A percentile compares a stretch with the other conserved stretches of the same genome.
Conservation (phyloP, 2,797 vertebrate genomes). For the Chelonia mydas region DNA sequence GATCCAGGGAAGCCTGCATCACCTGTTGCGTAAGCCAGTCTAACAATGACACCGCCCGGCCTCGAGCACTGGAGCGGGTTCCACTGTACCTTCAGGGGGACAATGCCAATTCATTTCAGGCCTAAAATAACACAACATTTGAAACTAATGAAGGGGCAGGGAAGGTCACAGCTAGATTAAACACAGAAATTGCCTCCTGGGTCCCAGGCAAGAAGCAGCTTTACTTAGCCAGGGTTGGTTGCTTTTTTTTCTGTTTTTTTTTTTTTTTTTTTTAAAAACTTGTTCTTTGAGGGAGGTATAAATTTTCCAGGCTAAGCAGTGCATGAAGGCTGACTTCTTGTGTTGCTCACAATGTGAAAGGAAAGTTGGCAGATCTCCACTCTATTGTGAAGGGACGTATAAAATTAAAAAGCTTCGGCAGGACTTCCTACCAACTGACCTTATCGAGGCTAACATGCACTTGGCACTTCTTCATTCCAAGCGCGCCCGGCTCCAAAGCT, state of each 20-base stretch:
- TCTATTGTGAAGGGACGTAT: slow-evolving; percentile 61
- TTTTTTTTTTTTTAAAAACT: neutral
- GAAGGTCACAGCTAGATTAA: neutral
- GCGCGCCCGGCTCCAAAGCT: neutral
- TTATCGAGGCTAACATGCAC: slow-evolving; percentile 61
- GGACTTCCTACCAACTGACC: slow-evolving; percentile 46
- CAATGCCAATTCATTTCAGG: neutral
- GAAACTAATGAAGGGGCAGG: neutral
- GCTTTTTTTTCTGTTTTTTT: too few species aligned
- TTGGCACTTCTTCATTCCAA: slow-evolving; percentile 39
- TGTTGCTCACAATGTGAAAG: neutral
- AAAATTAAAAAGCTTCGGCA: slow-evolving; percentile 43
- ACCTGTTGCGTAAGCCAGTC: neutral
- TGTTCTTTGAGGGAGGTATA: neutral
- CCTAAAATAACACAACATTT: neutral
- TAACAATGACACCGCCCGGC: neutral
- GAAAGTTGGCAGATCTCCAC: slow-evolving; percentile 66
- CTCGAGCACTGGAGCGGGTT: neutral
- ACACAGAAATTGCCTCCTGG: neutral
- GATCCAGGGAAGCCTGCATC: neutral
- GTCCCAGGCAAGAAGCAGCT: neutral
- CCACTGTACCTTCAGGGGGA: neutral
- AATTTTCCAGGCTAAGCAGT: neutral
- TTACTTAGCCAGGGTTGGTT: neutral
- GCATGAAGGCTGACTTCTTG: neutral